These are phyloP conservation scores for Choristoneura fumiferana DNA, from an alignment of 1,140 invertebrate species.

Conservation along the genomic window DNA sequence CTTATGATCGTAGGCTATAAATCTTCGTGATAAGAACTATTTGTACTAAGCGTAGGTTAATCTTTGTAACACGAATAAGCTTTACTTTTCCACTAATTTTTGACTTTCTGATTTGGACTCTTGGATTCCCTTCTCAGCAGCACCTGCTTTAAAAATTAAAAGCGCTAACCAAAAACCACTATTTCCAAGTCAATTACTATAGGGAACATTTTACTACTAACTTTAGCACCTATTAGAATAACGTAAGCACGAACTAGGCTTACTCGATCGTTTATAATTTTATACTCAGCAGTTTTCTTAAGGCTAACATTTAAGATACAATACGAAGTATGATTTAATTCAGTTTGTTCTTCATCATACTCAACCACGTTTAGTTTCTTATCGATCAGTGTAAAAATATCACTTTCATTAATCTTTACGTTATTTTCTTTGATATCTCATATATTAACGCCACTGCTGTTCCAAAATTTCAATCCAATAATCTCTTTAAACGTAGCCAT, in stretches of 20 bases:
- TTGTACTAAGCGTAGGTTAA: conserved; percentile 65
- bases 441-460: conserved; percentile 23
- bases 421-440: not conserved
- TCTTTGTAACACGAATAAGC: conserved; percentile 62
- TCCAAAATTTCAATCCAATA: not conserved
- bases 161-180: conserved; percentile 71
- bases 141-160: conserved; percentile 61
- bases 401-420: conserved; percentile 4
- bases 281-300: conserved; percentile 73
- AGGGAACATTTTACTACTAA: conserved; percentile 81
- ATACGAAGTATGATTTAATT: conserved; percentile 21
- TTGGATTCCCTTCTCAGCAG: conserved; percentile 51
- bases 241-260: conserved; percentile 72
- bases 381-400: conserved; percentile 5
- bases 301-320: conserved; percentile 66
- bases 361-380: conserved; percentile 3
- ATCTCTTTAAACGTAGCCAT: conserved; percentile 12
- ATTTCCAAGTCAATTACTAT: conserved; percentile 85
- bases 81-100: conserved; percentile 68
- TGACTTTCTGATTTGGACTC: conserved; percentile 48
- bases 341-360: conserved; percentile 14
- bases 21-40: conserved; percentile 57
- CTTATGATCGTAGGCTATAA: conserved; percentile 75
- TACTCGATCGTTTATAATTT: conserved; percentile 76
- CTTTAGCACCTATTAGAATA: conserved; percentile 69